Evolutionary conservation across 2,888 invertebrate genomes (phyloP), one percentile per base, ranked within the genome.

Genomic region (Dicranocentrus wangi): DNA sequence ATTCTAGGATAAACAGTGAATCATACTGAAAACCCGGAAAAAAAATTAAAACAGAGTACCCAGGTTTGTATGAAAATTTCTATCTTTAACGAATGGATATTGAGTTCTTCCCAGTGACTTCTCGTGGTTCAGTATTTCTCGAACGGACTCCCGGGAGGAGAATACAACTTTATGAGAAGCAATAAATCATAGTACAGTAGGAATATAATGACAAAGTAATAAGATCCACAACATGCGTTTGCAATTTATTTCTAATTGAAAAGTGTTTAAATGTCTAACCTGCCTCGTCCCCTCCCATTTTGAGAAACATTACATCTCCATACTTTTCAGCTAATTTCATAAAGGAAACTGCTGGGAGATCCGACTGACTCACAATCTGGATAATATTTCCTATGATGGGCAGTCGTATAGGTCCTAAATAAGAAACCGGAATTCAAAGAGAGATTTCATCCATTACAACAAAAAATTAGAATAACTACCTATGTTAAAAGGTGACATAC

Each of bases 231-330:
- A n/a, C 7, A 51, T 8, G 7, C 39, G 39, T 39, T 39, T 39
- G 39, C 13, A 51, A 28, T 42, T 8, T 13, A n/a, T 7, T 39
- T 19, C 39, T 53, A 8, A 32, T 8, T 17, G 8, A 21, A 39
- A 42, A 63, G 25, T 39, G 8, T 10, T 27, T 39, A 19, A 60
- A 27, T 1, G 43, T 32, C n/a, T 32, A 25, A 71, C 71, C 71
- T 15, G 63, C 15, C 8, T 76, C 76, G 1, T 10, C 17, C n/a
- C 0, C 15, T 5, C 77, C 77, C 60, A 77, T 23, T 17, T 69
- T 77, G 0, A 77, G 3, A 17, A 77, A 77, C 69, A 61, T 69
- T 1, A 77, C 32, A 39, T 69, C 77, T n/a, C 77, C 77, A 58
- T 77, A 69, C 27, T 27, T 60, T 17, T 77, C 51, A 0, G 51